These are phyloP conservation scores for Dreissena polymorpha DNA, from an alignment of 1,140 invertebrate species.

Conservation along the genomic window DNA sequence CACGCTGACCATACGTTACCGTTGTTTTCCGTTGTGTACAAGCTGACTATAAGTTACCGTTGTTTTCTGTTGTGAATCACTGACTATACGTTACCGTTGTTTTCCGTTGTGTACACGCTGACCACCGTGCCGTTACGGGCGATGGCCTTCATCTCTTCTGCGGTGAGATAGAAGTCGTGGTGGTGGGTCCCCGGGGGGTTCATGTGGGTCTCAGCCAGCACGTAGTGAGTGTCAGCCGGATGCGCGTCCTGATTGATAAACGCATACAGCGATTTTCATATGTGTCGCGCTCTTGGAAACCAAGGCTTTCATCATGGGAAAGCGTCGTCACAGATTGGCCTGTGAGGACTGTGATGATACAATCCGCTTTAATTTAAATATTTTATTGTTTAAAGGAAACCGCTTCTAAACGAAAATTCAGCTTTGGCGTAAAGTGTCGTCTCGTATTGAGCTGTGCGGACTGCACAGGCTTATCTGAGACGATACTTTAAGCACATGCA, in stretches of 20 bases:
- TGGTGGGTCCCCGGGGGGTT: conserved; percentile 39
- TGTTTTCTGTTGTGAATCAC: too few relatives aligned
- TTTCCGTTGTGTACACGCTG: not conserved
- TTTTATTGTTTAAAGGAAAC: too few relatives aligned
- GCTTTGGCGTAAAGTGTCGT: too few relatives aligned
- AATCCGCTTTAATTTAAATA: too few relatives aligned
- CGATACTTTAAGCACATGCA: too few relatives aligned
- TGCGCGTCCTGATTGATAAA: not conserved
- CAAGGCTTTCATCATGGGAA: not conserved
- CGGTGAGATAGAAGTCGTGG: conserved; percentile 52
- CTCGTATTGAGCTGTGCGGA: too few relatives aligned
- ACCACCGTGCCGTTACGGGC: conserved; percentile 4
- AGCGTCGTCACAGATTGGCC: not conserved
- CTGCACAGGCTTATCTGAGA: too few relatives aligned
- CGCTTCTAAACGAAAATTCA: too few relatives aligned
- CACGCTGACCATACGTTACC: too few relatives aligned
- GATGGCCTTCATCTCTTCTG: conserved; percentile 24
- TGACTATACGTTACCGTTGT: too few relatives aligned
- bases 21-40: too few relatives aligned
- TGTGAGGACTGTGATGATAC: not conserved
- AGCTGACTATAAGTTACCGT: too few relatives aligned
- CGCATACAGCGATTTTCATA: not conserved
- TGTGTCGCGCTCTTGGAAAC: not conserved
- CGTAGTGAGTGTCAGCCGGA: not conserved
- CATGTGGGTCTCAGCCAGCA: conserved; percentile 2